Conservation (phyloP, 2,113 vertebrate genomes). For the Strix aluco region DNA sequence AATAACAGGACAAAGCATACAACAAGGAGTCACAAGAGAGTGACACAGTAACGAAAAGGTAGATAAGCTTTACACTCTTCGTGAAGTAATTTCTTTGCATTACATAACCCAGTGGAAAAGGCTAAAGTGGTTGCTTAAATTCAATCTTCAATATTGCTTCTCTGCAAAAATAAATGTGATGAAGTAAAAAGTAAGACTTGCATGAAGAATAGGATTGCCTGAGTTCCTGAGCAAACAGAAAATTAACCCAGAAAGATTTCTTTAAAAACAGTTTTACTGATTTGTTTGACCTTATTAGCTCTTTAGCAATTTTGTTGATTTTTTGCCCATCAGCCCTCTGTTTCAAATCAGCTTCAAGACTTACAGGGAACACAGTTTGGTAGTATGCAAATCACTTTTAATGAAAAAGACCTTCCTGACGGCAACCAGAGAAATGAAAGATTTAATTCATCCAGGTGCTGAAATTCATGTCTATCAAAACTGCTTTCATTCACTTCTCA, state of each 20-base stretch:
- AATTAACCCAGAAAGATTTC: conserved; percentile 21
- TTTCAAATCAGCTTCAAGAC: conserved; percentile 18
- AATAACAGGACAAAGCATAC: conserved; percentile 9
- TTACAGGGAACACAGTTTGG: background rate
- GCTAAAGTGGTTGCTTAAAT: conserved; percentile 50
- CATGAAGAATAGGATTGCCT: conserved; percentile 23
- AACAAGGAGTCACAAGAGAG: background rate
- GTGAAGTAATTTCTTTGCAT: conserved; percentile 43
- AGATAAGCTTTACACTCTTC: conserved; percentile 29
- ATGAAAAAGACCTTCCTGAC: conserved; percentile 15
- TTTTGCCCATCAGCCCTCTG: background rate
- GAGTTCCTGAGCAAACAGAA: conserved; percentile 59
- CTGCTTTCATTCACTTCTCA: background rate
- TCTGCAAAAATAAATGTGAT: conserved; percentile 43
- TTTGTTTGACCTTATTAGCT: conserved; percentile 55
- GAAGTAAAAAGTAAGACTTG: conserved; percentile 59
- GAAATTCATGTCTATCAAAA: background rate
- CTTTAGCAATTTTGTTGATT: conserved; percentile 4
- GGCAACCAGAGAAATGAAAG: background rate
- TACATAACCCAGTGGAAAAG: conserved; percentile 43
- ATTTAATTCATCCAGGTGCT: background rate
- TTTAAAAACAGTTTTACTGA: background rate
- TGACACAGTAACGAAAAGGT: background rate
- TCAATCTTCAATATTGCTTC: conserved; percentile 36
- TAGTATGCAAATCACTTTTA: conserved; percentile 20